A percentile compares a stretch with the other conserved stretches of the same genome.
These are phyloP conservation scores for Acanthopagrus latus DNA, from an alignment of 2,797 vertebrate genomes.

Conservation along the genomic window DNA sequence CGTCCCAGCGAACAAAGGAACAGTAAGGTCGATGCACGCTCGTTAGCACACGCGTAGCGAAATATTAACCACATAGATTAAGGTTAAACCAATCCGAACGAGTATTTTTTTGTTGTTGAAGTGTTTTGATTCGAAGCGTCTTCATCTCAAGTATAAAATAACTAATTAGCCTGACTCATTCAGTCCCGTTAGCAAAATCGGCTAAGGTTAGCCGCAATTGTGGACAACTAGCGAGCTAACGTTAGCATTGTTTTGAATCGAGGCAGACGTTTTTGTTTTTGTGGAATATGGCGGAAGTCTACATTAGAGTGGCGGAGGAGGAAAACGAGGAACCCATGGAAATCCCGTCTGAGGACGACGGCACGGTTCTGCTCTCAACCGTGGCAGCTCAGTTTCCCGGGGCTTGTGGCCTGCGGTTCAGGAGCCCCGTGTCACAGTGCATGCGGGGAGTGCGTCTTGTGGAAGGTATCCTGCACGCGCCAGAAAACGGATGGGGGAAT, in stretches of 20 bases:
- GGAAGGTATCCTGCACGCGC: constrained; percentile 95
- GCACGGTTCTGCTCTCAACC: constrained; percentile 94
- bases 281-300: constrained; percentile 92
- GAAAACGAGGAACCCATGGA: constrained; percentile 99
- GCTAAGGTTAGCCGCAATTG: constrained; percentile 63
- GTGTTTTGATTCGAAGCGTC: neutral
- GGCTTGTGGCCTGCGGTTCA: constrained; percentile 95
- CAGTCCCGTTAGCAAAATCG: constrained; percentile 45
- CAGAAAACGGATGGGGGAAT: constrained; percentile 96
- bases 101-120: neutral
- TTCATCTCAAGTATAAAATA: neutral
- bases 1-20: constrained; percentile 80
- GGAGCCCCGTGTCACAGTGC: constrained; percentile 97
- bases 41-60: neutral
- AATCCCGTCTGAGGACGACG: constrained; percentile 97
- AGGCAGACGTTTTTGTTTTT: constrained; percentile 1
- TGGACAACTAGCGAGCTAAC: constrained; percentile 46
- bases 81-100: accelerated
- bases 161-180: constrained; percentile 32
- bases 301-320: constrained; percentile 97
- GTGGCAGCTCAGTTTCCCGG: constrained; percentile 98
- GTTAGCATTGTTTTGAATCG: constrained; percentile 31
- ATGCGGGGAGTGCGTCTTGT: constrained; percentile 97
- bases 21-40: constrained; percentile 37
- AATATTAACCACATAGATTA: neutral